phyloP scores from a whole-genome alignment of 2,888 invertebrate species.

The Platycheirus rosarum region DNA sequence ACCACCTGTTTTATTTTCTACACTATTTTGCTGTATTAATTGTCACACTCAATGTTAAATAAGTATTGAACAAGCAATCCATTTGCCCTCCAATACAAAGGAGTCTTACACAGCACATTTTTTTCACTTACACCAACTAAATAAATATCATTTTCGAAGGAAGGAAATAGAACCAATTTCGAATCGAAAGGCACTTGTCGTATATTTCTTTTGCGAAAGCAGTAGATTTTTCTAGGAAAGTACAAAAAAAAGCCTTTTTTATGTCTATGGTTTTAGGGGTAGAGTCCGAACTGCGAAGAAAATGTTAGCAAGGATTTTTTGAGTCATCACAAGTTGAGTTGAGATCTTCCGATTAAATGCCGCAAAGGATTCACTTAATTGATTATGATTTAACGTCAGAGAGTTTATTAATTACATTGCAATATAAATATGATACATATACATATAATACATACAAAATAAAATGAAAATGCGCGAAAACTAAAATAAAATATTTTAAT shows the following conservation, averaged over 20 bases:
- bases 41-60: neutral
- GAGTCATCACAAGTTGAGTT: constrained; percentile 50
- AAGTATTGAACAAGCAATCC: too few species aligned
- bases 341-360: constrained; percentile 47
- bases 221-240: neutral
- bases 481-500: constrained; percentile 4
- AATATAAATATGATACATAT: neutral
- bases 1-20: too few species aligned
- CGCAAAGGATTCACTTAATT: constrained; percentile 47
- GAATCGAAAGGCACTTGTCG: constrained; percentile 55
- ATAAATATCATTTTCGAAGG: constrained; percentile 1
- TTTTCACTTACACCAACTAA: constrained; percentile 6
- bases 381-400: constrained; percentile 9
- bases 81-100: too few species aligned
- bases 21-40: too few species aligned
- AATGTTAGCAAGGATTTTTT: constrained; percentile 33
- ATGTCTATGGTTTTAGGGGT: neutral
- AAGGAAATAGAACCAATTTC: constrained; percentile 54
- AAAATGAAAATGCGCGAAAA: neutral
- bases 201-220: constrained; percentile 33
- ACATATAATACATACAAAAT: neutral
- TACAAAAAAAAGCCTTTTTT: constrained; percentile 20
- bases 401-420: constrained; percentile 18
- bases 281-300: too few species aligned
- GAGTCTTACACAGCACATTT: constrained; percentile 53